Evolutionary conservation across 2,113 vertebrate species (phyloP).

Genomic region (Aptenodytes patagonicus): DNA sequence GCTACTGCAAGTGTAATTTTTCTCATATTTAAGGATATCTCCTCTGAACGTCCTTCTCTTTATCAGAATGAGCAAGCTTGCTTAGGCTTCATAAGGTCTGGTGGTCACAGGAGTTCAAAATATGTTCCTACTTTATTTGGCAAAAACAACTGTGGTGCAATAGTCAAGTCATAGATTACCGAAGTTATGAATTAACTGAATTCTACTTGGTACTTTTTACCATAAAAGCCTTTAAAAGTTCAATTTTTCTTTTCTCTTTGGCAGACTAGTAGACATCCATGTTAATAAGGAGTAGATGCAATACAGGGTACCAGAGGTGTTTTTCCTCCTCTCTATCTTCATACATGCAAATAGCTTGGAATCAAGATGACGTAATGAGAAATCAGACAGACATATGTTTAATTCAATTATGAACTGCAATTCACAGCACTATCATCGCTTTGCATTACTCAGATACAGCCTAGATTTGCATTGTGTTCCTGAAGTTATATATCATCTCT

Average conservation of each 20-base stretch:
- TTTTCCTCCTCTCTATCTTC: not conserved
- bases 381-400: not conserved
- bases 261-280: not conserved
- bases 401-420: slow-evolving; percentile 21
- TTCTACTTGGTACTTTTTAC: not conserved
- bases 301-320: not conserved
- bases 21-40: not conserved
- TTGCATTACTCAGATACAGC: slow-evolving; percentile 58
- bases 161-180: not conserved
- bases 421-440: slow-evolving; percentile 45
- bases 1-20: not conserved
- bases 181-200: not conserved
- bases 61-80: not conserved
- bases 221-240: not conserved
- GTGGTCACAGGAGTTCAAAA: not conserved
- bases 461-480: slow-evolving; percentile 74
- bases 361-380: not conserved
- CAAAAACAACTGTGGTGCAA: slow-evolving; percentile 64
- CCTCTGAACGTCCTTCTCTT: not conserved
- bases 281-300: not conserved
- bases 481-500: slow-evolving; percentile 43
- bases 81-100: not conserved
- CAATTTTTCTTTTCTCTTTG: not conserved
- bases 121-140: slow-evolving; percentile 63
- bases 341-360: not conserved